Evolutionary conservation across 2,888 invertebrate species (phyloP), one percentile per base, ranked within the genome.

Genomic region (Mayetiola destructor): DNA sequence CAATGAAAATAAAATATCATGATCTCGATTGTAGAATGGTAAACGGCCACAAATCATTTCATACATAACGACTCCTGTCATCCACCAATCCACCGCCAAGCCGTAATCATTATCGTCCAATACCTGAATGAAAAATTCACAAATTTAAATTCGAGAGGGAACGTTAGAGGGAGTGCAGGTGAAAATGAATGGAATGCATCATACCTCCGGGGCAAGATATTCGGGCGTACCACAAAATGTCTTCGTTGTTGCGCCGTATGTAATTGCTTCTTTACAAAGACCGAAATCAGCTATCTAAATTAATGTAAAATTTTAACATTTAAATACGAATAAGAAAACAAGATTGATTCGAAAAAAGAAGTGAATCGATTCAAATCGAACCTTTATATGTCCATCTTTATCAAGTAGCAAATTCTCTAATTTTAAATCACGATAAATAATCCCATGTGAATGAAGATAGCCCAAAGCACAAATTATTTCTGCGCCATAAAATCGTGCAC

Each of bases 11-110:
- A 99, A 81, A 62, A 87, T 82, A 73, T 99, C 96, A 74, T 97
- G 97, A 78, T 99, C 96, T 67, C 82, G 80, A 76, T 95, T 95
- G 76, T 96, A 97, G 80, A 99, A 99, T 57, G 99, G 99, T 73
- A 99, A 81, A 63, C 99, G 82, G 57, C 99, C 99, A 76, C 95
- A 95, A 81, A 97, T 90, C 99, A 99, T 99, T 81, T 99, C 99
- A 74, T 99, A 99, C 88, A 96, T 92, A 64, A 96, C 97, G 56
- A 99, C 97, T 62, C 97, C 97, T 56, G 87, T 83, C 59, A 97
- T 96, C 14, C 16, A 36, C 16, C n/a, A n/a, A 62, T 89, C 32
- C 32, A 32, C 12, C 12, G 8, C 32, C n/a, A 48, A 78, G 1
- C 92, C 92, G 69, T 94, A 94, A 77, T 97, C 95, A 67, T 90